Evolutionary conservation across 2,888 invertebrate species (phyloP).

Genomic region (Cyaniris semiargus): DNA sequence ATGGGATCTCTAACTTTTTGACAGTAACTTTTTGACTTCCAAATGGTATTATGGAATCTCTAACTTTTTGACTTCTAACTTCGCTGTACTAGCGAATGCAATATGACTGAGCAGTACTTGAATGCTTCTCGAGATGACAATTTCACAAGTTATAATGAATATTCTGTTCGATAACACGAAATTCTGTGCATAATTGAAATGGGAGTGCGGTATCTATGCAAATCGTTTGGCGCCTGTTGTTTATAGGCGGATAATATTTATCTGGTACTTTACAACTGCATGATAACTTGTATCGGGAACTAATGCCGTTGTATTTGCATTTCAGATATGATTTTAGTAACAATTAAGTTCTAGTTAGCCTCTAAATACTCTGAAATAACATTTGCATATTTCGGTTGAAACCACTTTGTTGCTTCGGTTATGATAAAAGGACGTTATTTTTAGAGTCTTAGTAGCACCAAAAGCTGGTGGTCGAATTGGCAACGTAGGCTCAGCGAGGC

Average conservation of each 20-base stretch:
- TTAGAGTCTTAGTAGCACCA: no score
- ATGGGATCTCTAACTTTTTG: no score
- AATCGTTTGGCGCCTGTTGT: constrained; percentile 27
- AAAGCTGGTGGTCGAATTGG: no score
- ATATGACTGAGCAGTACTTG: no score
- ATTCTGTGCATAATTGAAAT: constrained; percentile 26
- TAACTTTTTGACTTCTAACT: no score
- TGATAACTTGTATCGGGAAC: constrained; percentile 8
- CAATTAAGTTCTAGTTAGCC: neutral
- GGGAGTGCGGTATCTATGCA: constrained; percentile 14
- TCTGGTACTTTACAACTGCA: constrained; percentile 25
- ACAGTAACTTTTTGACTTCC: no score
- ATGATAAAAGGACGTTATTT: no score
- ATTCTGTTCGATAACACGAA: constrained; percentile 15
- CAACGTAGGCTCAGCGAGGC: no score
- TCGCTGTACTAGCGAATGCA: no score
- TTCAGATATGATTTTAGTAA: neutral
- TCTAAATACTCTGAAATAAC: neutral
- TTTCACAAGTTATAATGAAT: constrained; percentile 21
- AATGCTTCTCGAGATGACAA: neutral
- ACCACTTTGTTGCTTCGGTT: no score
- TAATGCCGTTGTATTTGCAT: neutral
- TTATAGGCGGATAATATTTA: constrained; percentile 21
- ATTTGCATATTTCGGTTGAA: no score
- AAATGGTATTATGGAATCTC: no score